Conservation (phyloP, 2,797 vertebrate species). For the Psittacula echo region DNA sequence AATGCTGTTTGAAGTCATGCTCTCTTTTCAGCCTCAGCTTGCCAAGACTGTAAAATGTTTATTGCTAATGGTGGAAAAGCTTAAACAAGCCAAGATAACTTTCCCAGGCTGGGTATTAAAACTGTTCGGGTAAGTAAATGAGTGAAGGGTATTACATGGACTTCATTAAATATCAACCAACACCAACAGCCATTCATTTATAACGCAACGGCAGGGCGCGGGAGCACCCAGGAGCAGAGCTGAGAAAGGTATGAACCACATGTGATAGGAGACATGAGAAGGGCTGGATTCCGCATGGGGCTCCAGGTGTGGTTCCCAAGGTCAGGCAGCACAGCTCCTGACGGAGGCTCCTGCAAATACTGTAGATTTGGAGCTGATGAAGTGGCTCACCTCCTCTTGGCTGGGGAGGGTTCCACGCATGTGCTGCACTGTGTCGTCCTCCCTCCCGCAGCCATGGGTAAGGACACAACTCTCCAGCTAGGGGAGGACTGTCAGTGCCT, state of each 20-base stretch:
- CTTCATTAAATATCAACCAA: constrained; percentile 73
- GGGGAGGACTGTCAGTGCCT: not conserved
- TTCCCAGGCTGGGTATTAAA: constrained; percentile 65
- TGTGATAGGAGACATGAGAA: not conserved
- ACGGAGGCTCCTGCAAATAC: not conserved
- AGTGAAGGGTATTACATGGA: constrained; percentile 54
- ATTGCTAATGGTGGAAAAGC: constrained; percentile 68
- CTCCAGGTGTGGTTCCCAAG: constrained; percentile 20
- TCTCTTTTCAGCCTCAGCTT: constrained; percentile 30
- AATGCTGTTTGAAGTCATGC: constrained; percentile 65
- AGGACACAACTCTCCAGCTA: not conserved
- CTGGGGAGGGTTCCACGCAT: not conserved
- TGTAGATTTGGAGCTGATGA: not conserved
- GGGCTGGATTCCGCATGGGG: not conserved
- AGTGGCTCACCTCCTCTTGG: not conserved
- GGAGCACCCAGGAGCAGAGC: constrained; percentile 18
- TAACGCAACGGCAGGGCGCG: constrained; percentile 17
- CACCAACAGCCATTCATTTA: constrained; percentile 67
- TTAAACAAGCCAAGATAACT: constrained; percentile 64
- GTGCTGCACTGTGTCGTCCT: not conserved
- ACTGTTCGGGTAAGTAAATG: constrained; percentile 53
- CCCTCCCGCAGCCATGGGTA: not conserved
- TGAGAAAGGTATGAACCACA: not conserved
- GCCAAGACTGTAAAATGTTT: constrained; percentile 71
- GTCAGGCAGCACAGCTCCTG: not conserved